Evolutionary conservation across 1,140 invertebrate genomes (phyloP).

Genomic region (Trigoniulus corallinus): DNA sequence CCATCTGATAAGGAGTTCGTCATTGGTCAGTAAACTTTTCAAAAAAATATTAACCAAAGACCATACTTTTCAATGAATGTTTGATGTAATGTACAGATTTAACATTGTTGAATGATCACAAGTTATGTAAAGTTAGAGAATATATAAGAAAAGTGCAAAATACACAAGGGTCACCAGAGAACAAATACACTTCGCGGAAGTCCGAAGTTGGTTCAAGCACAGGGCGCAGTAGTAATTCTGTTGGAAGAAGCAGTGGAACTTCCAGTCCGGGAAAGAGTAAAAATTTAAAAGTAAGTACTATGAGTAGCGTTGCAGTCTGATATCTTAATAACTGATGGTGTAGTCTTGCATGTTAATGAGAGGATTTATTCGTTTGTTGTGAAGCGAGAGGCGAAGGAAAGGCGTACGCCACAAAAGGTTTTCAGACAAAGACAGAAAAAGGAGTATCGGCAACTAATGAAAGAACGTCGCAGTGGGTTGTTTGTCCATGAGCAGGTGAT

Average conservation of each 20-base stretch:
- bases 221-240: too few relatives aligned
- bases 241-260: too few relatives aligned
- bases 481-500: slow-evolving; percentile 18
- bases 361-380: too few relatives aligned
- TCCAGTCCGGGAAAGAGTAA: too few relatives aligned
- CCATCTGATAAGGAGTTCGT: slow-evolving; percentile 20
- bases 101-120: slow-evolving; percentile 14
- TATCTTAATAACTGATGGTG: too few relatives aligned
- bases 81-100: slow-evolving; percentile 11
- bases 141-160: slow-evolving; percentile 11
- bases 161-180: slow-evolving; percentile 4
- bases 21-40: slow-evolving; percentile 17
- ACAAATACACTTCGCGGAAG: slow-evolving; percentile 12
- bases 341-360: too few relatives aligned
- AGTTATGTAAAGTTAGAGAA: slow-evolving; percentile 15
- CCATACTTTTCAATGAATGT: slow-evolving; percentile 4
- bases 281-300: too few relatives aligned
- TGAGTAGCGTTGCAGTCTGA: too few relatives aligned
- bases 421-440: slow-evolving; percentile 14
- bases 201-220: too few relatives aligned
- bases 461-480: slow-evolving; percentile 19
- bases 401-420: slow-evolving; percentile 10
- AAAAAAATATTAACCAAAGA: neutral
- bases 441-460: slow-evolving; percentile 15
- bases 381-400: slow-evolving; percentile 11